Evolutionary conservation across 23 tunicate genomes (phyloP).

Genomic region (Ciona savignyi): DNA sequence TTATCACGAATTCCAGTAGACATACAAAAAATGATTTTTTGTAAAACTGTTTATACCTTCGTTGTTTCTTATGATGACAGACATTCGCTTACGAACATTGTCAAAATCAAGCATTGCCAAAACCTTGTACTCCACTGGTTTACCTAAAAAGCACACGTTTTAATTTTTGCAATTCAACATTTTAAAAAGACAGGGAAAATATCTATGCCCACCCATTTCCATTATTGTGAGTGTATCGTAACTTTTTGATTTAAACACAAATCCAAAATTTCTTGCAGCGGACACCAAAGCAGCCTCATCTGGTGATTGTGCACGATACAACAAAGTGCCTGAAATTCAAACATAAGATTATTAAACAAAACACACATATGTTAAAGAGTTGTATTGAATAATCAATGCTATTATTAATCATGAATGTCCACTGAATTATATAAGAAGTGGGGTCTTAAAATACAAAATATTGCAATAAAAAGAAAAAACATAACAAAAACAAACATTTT

Average conservation of each 20-base stretch:
- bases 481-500: constrained; percentile 25
- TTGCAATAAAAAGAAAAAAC: no score
- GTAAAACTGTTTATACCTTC: neutral
- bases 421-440: no score
- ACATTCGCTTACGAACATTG: constrained; percentile 93
- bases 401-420: no score
- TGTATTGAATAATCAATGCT: no score
- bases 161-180: neutral
- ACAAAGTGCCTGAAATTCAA: constrained; percentile 17
- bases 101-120: constrained; percentile 83
- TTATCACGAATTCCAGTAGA: no score
- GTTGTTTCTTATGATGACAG: constrained; percentile 46
- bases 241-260: constrained; percentile 80
- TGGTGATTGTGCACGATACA: constrained; percentile 95
- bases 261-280: constrained; percentile 96
- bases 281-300: constrained; percentile 96
- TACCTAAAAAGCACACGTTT: constrained; percentile 21
- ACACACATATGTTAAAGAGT: no score
- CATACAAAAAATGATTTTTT: neutral
- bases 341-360: neutral
- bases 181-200: neutral
- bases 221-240: constrained; percentile 82
- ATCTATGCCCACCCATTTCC: constrained; percentile 46
- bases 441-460: no score
- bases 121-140: constrained; percentile 57